A percentile compares a stretch with the other conserved stretches of the same genome.
phyloP scores from a whole-genome alignment of 2,113 vertebrate species.

The Lycocorax pyrrhopterus region DNA sequence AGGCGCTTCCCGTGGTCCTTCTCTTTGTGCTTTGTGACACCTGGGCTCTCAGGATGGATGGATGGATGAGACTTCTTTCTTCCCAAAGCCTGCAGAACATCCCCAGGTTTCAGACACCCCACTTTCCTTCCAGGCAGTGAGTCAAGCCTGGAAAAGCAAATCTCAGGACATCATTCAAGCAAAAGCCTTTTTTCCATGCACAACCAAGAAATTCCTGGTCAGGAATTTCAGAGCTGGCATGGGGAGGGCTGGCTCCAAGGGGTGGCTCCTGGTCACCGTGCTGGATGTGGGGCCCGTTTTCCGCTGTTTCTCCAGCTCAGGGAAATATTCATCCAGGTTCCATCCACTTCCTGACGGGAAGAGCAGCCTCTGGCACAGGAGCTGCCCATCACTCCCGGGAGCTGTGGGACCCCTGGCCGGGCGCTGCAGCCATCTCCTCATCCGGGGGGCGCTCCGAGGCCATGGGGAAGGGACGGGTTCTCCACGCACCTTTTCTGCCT shows the following conservation, averaged over 20 bases:
- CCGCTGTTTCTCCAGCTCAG: not conserved
- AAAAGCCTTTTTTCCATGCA: not conserved
- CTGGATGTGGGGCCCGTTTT: not conserved
- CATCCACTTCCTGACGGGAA: not conserved
- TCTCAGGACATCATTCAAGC: not conserved
- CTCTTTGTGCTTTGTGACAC: not conserved
- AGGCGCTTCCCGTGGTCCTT: not conserved
- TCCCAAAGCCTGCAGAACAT: not conserved
- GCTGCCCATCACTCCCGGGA: rapidly evolving
- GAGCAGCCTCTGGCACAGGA: not conserved
- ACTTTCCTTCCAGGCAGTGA: not conserved
- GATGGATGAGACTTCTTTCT: not conserved
- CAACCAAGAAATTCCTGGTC: not conserved
- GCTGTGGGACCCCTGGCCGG: not conserved
- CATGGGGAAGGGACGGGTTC: rapidly evolving
- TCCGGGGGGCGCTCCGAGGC: rapidly evolving
- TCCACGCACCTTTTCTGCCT: not conserved
- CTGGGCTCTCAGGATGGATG: not conserved
- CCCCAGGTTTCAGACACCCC: not conserved
- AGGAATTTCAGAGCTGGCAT: rapidly evolving
- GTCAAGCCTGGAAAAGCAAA: not conserved
- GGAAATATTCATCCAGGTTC: not conserved
- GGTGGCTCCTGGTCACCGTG: not conserved
- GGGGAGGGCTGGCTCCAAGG: not conserved
- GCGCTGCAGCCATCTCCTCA: not conserved